Evolutionary conservation across 2,888 invertebrate species (phyloP).

Genomic region (Chymomyza fuscimana): DNA sequence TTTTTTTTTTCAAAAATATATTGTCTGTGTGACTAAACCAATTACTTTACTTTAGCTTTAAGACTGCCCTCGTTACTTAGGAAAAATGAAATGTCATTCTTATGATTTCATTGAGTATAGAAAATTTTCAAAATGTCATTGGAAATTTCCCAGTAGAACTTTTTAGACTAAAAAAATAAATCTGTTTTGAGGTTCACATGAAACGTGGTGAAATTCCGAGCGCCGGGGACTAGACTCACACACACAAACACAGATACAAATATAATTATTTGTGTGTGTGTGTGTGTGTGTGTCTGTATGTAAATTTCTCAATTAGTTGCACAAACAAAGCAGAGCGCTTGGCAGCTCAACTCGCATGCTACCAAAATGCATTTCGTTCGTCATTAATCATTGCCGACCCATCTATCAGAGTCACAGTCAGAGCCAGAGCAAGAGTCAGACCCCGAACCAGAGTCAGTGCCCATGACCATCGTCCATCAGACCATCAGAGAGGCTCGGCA

Average conservation of each 20-base stretch:
- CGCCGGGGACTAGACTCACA: background rate
- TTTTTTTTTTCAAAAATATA: too few species aligned
- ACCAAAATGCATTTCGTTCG: constrained; percentile 39
- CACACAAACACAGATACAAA: background rate
- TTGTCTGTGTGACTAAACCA: too few species aligned
- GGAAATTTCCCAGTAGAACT: constrained; percentile 41
- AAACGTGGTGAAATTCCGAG: background rate
- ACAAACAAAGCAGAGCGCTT: constrained; percentile 44
- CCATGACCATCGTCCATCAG: background rate
- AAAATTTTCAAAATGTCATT: constrained; percentile 29
- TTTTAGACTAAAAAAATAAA: background rate
- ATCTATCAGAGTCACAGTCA: constrained; percentile 30
- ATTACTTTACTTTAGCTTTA: too few species aligned
- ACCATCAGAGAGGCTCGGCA: constrained; percentile 37
- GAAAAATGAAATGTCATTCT: background rate
- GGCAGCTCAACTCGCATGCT: constrained; percentile 6
- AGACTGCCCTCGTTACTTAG: background rate
- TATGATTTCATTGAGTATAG: constrained; percentile 36
- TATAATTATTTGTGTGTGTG: background rate
- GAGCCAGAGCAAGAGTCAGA: background rate
- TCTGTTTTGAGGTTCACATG: background rate
- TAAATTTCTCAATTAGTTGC: constrained; percentile 69
- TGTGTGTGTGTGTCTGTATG: constrained; percentile 37
- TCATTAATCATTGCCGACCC: constrained; percentile 52
- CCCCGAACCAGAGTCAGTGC: background rate